Conservation (phyloP, 2,113 vertebrate species). For the Pluvianellus socialis region DNA sequence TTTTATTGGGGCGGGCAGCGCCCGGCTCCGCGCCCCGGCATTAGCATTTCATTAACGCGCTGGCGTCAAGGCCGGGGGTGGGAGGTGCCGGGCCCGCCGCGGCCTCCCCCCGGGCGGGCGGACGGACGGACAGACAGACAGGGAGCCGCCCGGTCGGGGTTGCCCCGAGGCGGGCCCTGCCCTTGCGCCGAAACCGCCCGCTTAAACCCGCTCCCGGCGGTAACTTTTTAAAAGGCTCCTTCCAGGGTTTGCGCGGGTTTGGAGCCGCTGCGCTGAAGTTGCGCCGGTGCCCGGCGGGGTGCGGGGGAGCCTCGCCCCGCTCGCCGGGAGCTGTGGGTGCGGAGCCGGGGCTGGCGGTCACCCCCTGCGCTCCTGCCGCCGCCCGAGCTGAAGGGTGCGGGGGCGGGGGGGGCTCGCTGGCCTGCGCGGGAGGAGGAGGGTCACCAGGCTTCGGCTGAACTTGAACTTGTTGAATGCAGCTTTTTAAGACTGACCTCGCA, state of each 20-base stretch:
- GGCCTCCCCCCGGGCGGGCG: no score
- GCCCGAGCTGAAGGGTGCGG: no score
- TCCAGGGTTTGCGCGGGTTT: neutral
- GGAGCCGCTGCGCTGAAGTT: neutral
- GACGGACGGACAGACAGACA: neutral
- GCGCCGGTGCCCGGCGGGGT: neutral
- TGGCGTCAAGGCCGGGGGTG: constrained; percentile 58
- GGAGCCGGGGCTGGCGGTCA: fast-evolving
- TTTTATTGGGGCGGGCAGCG: constrained; percentile 54
- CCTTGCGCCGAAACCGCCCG: neutral
- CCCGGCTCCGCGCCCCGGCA: constrained; percentile 19
- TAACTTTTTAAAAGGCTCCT: neutral
- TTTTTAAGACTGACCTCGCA: neutral
- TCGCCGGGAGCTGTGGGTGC: neutral
- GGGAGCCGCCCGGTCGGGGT: neutral
- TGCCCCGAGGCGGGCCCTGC: neutral
- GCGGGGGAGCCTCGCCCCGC: neutral
- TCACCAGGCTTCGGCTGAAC: neutral
- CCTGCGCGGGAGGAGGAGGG: neutral
- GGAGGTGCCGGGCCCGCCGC: neutral
- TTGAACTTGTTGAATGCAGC: neutral
- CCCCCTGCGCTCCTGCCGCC: neutral
- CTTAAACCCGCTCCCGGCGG: neutral
- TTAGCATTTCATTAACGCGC: constrained; percentile 46
- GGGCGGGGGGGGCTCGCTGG: no score